A percentile compares a stretch with the other conserved stretches of the same genome.
These are phyloP conservation scores for Antheraea pernyi DNA, from an alignment of 1,140 invertebrate genomes.

Conservation along the genomic window DNA sequence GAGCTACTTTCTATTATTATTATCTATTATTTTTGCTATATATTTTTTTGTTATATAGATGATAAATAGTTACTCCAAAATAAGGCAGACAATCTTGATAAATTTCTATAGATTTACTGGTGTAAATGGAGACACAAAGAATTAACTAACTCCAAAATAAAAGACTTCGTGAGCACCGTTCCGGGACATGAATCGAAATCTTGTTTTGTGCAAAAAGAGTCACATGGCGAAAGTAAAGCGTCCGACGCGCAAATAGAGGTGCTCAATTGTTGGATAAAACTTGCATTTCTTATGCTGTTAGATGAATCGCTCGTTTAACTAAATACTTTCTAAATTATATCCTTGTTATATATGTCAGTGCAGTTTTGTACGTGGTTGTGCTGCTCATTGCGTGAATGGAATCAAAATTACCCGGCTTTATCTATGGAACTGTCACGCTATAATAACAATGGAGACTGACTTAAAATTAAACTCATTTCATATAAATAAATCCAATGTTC, in stretches of 20 bases:
- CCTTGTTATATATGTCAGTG: neutral
- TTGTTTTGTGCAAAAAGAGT: slow-evolving; percentile 35
- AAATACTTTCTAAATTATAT: neutral
- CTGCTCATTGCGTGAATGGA: neutral
- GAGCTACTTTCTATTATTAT: too few species aligned
- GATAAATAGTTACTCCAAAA: too few species aligned
- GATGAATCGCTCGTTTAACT: neutral
- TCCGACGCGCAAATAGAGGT: neutral
- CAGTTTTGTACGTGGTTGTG: neutral
- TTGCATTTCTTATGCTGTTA: neutral
- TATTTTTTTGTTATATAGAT: too few species aligned
- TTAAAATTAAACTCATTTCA: neutral
- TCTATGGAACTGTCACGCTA: neutral
- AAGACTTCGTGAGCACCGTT: slow-evolving; percentile 11
- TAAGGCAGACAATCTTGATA: too few species aligned
- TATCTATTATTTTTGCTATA: too few species aligned
- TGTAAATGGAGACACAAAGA: neutral
- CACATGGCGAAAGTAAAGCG: slow-evolving; percentile 17
- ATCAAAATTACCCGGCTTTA: neutral
- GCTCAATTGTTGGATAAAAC: neutral
- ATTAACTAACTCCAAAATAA: neutral
- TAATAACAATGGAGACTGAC: neutral
- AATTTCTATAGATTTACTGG: neutral
- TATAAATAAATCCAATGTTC: too few species aligned
- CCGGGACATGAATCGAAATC: slow-evolving; percentile 22